phyloP scores from a whole-genome alignment of 2,797 vertebrate genomes.

The Sciaenops ocellatus region DNA sequence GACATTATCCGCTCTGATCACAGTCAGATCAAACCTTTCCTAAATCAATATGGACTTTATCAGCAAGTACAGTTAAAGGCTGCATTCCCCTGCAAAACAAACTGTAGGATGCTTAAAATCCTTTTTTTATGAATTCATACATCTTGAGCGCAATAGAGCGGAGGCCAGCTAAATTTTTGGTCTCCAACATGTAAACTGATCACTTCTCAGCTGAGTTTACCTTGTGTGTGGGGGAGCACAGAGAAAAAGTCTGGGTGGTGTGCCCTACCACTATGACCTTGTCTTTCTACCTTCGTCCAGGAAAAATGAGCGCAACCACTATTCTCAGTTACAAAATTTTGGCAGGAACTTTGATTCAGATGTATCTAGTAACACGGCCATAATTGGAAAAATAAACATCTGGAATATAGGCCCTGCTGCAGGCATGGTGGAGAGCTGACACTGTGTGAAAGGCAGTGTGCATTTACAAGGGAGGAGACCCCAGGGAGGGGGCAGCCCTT shows the following conservation, averaged over 20 bases:
- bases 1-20: neutral
- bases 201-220: constrained; percentile 28
- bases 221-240: constrained; percentile 7
- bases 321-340: constrained; percentile 70
- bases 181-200: constrained; percentile 31
- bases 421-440: constrained; percentile 42
- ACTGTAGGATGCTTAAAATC: neutral
- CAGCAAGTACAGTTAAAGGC: neutral
- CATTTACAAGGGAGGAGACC: constrained; percentile 48
- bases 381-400: constrained; percentile 76
- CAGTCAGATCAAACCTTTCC: neutral
- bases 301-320: constrained; percentile 52
- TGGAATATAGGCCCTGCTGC: constrained; percentile 50
- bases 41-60: neutral
- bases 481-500: constrained; percentile 48
- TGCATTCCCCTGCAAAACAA: neutral
- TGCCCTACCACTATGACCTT: constrained; percentile 19
- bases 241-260: neutral
- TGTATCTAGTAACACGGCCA: constrained; percentile 70
- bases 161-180: neutral
- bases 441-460: constrained; percentile 38
- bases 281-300: constrained; percentile 59
- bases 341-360: constrained; percentile 59
- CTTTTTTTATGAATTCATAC: neutral
- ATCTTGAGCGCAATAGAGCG: neutral